Evolutionary conservation across 2,113 vertebrate genomes (phyloP).

Genomic region (Dunckerocampus dactyliophorus): DNA sequence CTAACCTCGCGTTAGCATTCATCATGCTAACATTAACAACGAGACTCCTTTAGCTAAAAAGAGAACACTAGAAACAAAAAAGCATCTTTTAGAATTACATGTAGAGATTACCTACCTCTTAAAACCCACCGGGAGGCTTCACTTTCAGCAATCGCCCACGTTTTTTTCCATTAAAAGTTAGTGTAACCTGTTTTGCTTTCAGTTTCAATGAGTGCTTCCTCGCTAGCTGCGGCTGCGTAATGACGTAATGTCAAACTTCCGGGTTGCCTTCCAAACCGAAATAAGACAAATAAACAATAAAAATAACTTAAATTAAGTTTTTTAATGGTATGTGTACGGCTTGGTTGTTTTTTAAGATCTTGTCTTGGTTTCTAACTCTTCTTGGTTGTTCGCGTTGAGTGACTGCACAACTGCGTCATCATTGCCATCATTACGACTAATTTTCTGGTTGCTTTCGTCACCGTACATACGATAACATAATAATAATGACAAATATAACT

Average conservation of each 20-base stretch:
- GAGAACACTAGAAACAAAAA: neutral
- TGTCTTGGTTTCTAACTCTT: too few relatives aligned
- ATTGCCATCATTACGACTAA: too few relatives aligned
- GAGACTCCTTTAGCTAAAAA: neutral
- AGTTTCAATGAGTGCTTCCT: neutral
- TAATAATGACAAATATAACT: too few relatives aligned
- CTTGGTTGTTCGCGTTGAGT: too few relatives aligned
- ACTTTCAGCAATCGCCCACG: neutral
- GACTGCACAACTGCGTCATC: too few relatives aligned
- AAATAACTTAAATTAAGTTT: too few relatives aligned
- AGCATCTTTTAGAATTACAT: neutral
- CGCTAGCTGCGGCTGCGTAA: slow-evolving; percentile 10
- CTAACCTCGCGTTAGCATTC: neutral
- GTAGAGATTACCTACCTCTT: neutral
- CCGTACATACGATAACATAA: too few relatives aligned
- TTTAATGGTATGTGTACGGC: too few relatives aligned
- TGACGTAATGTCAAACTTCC: slow-evolving; percentile 22
- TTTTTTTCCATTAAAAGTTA: neutral
- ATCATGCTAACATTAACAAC: neutral
- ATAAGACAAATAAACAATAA: neutral
- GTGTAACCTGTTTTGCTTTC: neutral
- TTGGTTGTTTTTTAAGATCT: too few relatives aligned
- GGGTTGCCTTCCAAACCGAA: neutral
- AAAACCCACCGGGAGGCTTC: neutral
- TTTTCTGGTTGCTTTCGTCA: too few relatives aligned